Conservation (phyloP, 2,797 vertebrate species). For the Chaetodon trifasciatus region DNA sequence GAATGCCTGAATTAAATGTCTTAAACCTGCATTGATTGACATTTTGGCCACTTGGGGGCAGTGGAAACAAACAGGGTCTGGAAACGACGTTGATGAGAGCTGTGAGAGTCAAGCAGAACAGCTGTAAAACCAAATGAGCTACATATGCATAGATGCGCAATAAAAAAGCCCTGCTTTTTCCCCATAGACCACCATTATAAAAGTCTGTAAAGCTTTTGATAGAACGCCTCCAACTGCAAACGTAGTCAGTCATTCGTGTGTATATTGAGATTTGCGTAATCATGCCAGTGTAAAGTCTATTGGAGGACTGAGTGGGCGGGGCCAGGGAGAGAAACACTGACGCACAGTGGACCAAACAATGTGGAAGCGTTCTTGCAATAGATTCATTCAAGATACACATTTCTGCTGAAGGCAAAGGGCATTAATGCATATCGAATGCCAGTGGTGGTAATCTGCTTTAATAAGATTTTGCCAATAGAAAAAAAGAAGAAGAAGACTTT, state of each 20-base stretch:
- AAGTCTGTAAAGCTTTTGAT: neutral
- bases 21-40: neutral
- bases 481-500: neutral
- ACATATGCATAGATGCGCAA: too few species aligned
- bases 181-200: neutral
- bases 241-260: neutral
- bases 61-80: neutral
- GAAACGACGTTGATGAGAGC: neutral
- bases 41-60: neutral
- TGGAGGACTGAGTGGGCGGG: too few species aligned
- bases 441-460: neutral
- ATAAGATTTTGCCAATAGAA: neutral
- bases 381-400: neutral
- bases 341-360: neutral
- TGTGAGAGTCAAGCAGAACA: too few species aligned
- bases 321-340: too few species aligned
- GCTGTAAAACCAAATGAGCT: too few species aligned
- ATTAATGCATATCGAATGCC: neutral
- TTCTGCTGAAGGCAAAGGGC: neutral
- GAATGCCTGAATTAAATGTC: neutral
- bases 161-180: neutral
- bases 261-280: neutral
- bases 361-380: too few species aligned
- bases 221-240: neutral
- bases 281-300: too few species aligned